Evolutionary conservation across 2,113 vertebrate genomes (phyloP).

Genomic region (Pseudorectes ferrugineus): DNA sequence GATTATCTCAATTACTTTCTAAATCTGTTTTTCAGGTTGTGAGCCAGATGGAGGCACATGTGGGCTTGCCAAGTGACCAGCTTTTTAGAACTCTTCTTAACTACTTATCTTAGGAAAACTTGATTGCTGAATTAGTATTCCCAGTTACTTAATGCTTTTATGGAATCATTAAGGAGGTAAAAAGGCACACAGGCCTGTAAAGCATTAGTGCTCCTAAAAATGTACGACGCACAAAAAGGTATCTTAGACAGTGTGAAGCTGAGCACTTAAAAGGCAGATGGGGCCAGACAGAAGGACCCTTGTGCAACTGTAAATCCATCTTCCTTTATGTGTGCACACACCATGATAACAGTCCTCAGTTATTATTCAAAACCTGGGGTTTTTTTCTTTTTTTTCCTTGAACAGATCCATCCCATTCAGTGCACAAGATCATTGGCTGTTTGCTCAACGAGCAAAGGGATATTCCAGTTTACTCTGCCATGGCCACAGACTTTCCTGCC

Average conservation of each 20-base stretch:
- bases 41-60: background rate
- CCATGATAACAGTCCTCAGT: background rate
- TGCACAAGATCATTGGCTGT: background rate
- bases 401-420: background rate
- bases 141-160: background rate
- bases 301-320: background rate
- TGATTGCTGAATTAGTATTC: background rate
- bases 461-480: background rate
- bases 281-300: background rate
- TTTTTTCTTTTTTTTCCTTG: background rate
- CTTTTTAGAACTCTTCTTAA: background rate
- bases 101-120: background rate
- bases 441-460: background rate
- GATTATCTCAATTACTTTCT: background rate
- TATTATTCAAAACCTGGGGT: background rate
- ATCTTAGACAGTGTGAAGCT: background rate
- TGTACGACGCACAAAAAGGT: rapidly evolving
- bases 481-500: background rate
- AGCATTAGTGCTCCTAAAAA: background rate
- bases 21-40: background rate
- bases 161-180: background rate
- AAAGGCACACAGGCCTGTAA: background rate
- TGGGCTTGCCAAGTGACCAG: background rate
- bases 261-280: background rate
- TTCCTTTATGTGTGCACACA: background rate